Evolutionary conservation across 2,113 vertebrate genomes (phyloP).

Genomic region (Turdus rufiventris): DNA sequence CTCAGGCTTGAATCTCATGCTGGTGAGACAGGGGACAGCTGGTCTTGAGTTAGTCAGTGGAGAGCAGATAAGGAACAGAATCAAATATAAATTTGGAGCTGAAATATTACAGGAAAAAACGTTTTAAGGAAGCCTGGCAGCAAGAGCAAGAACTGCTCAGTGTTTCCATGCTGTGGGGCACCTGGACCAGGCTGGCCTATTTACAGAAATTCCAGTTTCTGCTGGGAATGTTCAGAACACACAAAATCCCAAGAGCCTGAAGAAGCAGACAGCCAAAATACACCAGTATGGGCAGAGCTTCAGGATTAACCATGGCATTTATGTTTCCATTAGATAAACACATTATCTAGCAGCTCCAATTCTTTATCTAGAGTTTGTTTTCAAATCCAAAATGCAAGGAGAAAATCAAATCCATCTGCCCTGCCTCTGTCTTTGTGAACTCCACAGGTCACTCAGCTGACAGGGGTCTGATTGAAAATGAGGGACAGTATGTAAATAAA

Average conservation of each 20-base stretch:
- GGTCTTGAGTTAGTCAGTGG: constrained; percentile 40
- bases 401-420: background rate
- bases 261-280: constrained; percentile 1
- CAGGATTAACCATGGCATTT: background rate
- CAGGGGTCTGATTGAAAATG: background rate
- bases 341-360: background rate
- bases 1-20: constrained; percentile 22
- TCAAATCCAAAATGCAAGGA: background rate
- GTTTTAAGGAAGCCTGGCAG: constrained; percentile 8
- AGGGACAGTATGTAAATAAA: background rate
- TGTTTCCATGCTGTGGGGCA: constrained; percentile 22
- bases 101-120: background rate
- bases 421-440: background rate
- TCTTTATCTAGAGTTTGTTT: background rate
- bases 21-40: constrained; percentile 26
- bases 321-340: constrained; percentile 35
- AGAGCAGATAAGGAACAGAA: background rate
- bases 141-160: background rate
- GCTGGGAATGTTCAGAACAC: constrained; percentile 39
- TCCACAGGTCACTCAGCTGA: background rate
- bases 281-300: background rate
- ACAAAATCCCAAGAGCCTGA: constrained; percentile 37
- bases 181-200: background rate
- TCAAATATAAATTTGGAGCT: background rate
- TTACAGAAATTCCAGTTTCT: constrained; percentile 31